Evolutionary conservation across 2,113 vertebrate genomes (phyloP).

Genomic region (Copsychus sechellarum): DNA sequence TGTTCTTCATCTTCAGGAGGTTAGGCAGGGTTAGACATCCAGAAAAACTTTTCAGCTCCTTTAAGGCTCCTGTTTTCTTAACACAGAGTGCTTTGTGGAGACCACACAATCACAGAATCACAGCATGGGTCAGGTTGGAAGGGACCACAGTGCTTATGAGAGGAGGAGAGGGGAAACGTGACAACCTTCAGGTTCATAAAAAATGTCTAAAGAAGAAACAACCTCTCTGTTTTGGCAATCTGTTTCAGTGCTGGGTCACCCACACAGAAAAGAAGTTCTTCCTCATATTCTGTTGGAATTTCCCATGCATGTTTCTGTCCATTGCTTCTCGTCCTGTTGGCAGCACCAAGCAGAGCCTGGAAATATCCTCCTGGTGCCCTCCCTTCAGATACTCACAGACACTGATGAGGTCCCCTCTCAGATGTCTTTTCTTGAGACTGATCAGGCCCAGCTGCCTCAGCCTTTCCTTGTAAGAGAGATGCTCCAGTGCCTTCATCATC

Average conservation of each 20-base stretch:
- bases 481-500: not conserved
- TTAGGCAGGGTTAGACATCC: not conserved
- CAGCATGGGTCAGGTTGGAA: too few species aligned
- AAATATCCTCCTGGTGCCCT: not conserved
- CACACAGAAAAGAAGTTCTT: not conserved
- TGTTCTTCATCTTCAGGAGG: not conserved
- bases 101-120: too few species aligned
- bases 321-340: rapidly evolving
- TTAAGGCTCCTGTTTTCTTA: too few species aligned
- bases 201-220: not conserved
- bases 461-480: not conserved
- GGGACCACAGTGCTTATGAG: not conserved
- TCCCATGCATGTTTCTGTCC: not conserved
- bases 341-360: rapidly evolving
- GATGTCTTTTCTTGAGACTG: not conserved
- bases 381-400: not conserved
- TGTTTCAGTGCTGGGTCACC: not conserved
- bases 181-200: not conserved
- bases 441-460: not conserved
- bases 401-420: not conserved
- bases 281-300: not conserved
- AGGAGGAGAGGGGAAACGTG: not conserved
- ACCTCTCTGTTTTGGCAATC: not conserved
- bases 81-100: too few species aligned
- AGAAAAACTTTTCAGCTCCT: not conserved